Conservation (phyloP, 92 coral and sea anemone genomes). For the Zoanthus solanderi region DNA sequence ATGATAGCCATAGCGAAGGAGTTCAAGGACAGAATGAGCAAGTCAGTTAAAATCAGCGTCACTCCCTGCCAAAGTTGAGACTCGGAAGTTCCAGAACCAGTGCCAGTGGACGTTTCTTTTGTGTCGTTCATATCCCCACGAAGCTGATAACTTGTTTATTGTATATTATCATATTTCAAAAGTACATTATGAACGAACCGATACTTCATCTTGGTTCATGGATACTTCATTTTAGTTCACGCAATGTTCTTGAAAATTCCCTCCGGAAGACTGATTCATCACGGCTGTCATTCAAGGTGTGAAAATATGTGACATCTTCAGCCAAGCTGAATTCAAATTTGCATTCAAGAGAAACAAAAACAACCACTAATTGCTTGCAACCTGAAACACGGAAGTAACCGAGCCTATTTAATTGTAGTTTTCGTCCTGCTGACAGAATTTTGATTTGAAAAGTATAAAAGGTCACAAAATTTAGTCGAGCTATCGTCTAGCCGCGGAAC, state of each 20-base stretch:
- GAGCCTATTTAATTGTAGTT: background rate
- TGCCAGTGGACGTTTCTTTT: background rate
- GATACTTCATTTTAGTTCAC: background rate
- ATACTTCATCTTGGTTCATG: background rate
- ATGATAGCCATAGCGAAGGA: slow-evolving; percentile 57
- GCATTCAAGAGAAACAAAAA: background rate
- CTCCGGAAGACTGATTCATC: slow-evolving; percentile 23
- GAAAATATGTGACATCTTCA: slow-evolving; percentile 3
- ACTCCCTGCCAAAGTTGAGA: slow-evolving; percentile 41
- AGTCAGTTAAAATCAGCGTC: slow-evolving; percentile 52
- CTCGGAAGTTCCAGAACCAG: background rate
- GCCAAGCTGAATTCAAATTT: background rate
- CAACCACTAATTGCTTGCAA: background rate
- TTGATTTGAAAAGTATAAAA: background rate
- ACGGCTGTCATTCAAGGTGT: slow-evolving; percentile 11
- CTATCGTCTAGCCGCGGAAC: background rate
- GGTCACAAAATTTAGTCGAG: background rate
- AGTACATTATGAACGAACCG: background rate
- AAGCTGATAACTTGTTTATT: background rate
- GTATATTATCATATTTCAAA: background rate
- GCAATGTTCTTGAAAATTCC: slow-evolving; percentile 26
- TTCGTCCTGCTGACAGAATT: background rate
- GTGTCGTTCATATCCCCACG: slow-evolving; percentile 1
- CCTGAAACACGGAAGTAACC: slow-evolving; percentile 20
- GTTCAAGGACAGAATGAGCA: slow-evolving; percentile 58